Evolutionary conservation across 2,888 invertebrate genomes (phyloP).

Genomic region (Belgica antarctica): DNA sequence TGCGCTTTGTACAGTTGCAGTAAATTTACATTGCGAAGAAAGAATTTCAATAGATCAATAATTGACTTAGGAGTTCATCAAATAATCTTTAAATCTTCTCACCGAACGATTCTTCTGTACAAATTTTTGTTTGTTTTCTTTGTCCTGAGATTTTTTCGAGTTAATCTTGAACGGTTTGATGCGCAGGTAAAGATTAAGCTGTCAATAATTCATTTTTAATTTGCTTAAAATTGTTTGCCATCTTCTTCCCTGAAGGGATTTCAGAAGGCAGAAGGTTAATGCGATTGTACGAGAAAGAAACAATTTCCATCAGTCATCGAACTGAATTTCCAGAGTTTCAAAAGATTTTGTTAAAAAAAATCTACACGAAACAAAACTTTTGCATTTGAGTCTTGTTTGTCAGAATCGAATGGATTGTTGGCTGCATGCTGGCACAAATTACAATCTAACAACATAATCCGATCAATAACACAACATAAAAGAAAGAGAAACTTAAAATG

Average conservation of each 20-base stretch:
- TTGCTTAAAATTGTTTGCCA: constrained; percentile 28
- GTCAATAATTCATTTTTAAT: constrained; percentile 35
- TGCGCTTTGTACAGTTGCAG: no score
- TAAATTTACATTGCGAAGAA: no score
- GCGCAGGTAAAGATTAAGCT: constrained; percentile 10
- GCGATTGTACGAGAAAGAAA: constrained; percentile 1
- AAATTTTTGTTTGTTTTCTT: constrained; percentile 26
- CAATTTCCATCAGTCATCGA: constrained; percentile 1
- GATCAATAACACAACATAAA: constrained; percentile 20
- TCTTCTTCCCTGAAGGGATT: neutral
- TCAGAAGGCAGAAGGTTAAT: constrained; percentile 5
- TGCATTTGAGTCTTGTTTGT: constrained; percentile 29
- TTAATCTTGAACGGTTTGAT: constrained; percentile 15
- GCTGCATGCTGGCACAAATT: constrained; percentile 30
- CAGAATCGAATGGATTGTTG: constrained; percentile 13
- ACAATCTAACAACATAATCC: constrained; percentile 35
- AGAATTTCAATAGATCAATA: constrained; percentile 3
- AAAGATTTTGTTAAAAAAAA: constrained; percentile 13
- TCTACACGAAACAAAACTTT: constrained; percentile 6
- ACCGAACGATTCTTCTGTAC: constrained; percentile 12
- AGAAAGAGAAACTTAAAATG: constrained; percentile 21
- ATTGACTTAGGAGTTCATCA: constrained; percentile 27
- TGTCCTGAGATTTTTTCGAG: neutral
- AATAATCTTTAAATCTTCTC: constrained; percentile 15
- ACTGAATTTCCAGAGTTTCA: neutral